Base-by-base conservation (phyloP, 30 jellyfish, hydroid and myxozoan species). In the Cassiopea andromeda region DNA sequence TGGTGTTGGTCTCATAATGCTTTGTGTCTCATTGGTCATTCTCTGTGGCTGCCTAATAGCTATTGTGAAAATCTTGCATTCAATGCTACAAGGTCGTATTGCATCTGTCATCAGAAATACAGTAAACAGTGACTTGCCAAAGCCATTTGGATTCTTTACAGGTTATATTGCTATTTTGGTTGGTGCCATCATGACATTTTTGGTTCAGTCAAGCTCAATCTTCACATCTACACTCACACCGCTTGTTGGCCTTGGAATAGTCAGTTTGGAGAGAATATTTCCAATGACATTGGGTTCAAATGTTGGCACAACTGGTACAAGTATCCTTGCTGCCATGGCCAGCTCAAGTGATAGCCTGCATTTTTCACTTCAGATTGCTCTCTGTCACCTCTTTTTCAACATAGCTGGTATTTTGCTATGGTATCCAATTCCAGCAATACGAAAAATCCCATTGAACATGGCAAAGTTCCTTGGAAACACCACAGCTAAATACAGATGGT, bases 401-500 rank as follows among this genome's bases (percentile, higher is more conserved):
- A 83, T 94, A 44, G 79, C 94, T 82, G 98, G 98, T 54, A 94
- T 94, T 19, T 27, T 92, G 46, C 46, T 94, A 7, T 94, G 98
- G 98, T 94, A 90, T 74, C 98, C 98, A 0, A n/a, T 90, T 15
- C 97, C 97, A 1, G 82, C 84, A 15, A 80, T 94, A 94, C 92
- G 98, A 60, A 70, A 85, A 45, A 89, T 94, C 38, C 98, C 98
- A 9, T 47, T 94, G 6, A 90, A 87, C 54, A 80, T 90, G 94
- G 98, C 98, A 44, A 90, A 90, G 64, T 58, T 44, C 75, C 97
- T 94, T 69, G 98, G 98, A 69, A 94, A 85, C 82, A 94, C 95
- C 43, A 94, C 98, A 4, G 98, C 98, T 27, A 78, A 81, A n/a
- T 94, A 94, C 93, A 95, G 98, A 46, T 94, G 98, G 98, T 94